Evolutionary conservation across 2,888 invertebrate genomes (phyloP), one percentile per base, ranked within the genome.

Genomic region (Clostera curtula): DNA sequence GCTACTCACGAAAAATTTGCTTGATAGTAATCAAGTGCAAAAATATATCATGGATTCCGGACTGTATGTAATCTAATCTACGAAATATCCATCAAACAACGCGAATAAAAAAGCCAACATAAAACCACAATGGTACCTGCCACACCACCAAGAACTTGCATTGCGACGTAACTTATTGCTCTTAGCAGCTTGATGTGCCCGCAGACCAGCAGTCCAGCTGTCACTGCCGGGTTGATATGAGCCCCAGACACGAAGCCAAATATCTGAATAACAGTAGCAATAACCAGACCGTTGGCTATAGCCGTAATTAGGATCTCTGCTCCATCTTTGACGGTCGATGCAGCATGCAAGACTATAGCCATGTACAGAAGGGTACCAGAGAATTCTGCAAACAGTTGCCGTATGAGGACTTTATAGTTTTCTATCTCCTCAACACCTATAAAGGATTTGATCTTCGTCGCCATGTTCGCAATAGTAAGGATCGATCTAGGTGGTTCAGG

Each of bases 221-320:
- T 62, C 3, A 62, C 35, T 6, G 63, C 62, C 0, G 62, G 62
- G 23, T 62, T 62, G 7, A 61, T 33, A 18, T 62, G 63, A 0
- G 46, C 49, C 0, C 63, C 60, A 4, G 58, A 60, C 0, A 59
- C 40, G 19, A 50, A 43, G 0, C 59, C 59, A 5, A 51, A 34
- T n/a, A 57, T 36, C 13, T 53, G 46, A 5, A 58, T 33, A 2
- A 60, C 12, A 1, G 49, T 43, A 4, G 47, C 44, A 4, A 59
- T 27, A 0, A 48, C 5, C 0, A 56, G 19, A 0, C 59, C 59
- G 29, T 58, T 42, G 1, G 43, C 31, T 1, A 58, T 19, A 1
- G 48, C 53, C 3, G 33, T 24, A 0, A 36, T 28, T 1, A 49
- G 24, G n/a, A 25, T 25, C 10, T 31, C 5, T 8, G 19, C 4